Evolutionary conservation across 2,113 vertebrate genomes (phyloP).

Genomic region (Penelope pileata): DNA sequence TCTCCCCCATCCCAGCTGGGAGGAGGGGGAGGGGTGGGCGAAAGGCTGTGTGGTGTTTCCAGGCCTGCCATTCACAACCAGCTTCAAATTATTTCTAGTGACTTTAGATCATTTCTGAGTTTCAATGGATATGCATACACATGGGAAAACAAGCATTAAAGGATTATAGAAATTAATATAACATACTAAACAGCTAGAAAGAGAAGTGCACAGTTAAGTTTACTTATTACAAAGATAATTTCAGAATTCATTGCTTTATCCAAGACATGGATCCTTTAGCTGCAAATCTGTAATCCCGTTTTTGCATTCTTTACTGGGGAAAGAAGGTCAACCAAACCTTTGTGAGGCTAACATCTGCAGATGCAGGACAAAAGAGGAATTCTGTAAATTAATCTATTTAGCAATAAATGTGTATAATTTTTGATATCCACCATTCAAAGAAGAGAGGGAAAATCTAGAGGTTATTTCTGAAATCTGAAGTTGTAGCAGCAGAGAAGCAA

Average conservation of each 20-base stretch:
- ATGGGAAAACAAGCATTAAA: background rate
- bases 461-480: background rate
- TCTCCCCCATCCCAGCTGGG: too few species aligned
- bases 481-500: background rate
- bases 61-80: background rate
- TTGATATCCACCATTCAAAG: background rate
- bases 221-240: background rate
- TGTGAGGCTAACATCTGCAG: background rate
- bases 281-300: background rate
- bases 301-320: background rate
- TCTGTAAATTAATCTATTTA: background rate
- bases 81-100: background rate
- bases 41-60: too few species aligned
- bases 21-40: too few species aligned
- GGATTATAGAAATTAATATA: background rate
- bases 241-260: background rate
- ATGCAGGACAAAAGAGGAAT: background rate
- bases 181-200: background rate
- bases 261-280: rapidly evolving
- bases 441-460: background rate
- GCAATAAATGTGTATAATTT: background rate
- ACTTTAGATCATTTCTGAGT: background rate
- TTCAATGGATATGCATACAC: background rate
- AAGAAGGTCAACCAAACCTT: background rate
- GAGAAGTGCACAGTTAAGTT: background rate